Conservation (phyloP, 2,797 vertebrate species). For the Chelidonichthys spinosus region DNA sequence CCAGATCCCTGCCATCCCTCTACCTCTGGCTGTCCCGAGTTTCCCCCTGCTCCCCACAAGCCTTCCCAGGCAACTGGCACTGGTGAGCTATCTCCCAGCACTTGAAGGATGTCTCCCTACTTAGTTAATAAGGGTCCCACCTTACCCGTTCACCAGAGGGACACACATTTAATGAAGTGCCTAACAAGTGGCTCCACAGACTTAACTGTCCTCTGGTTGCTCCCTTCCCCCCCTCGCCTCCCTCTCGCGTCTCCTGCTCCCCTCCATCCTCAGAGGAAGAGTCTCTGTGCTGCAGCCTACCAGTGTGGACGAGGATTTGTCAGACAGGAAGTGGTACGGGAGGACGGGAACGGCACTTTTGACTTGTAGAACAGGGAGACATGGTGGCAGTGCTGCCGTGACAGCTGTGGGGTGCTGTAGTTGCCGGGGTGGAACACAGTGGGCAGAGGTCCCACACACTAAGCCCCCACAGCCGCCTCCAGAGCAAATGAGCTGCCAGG, state of each 20-base stretch:
- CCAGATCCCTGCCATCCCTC: constrained; percentile 51
- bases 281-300: constrained; percentile 73
- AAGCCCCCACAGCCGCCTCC: constrained; percentile 86
- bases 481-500: constrained; percentile 96
- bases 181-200: constrained; percentile 91
- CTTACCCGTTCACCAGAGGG: constrained; percentile 89
- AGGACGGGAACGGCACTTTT: constrained; percentile 59
- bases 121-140: constrained; percentile 96
- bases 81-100: constrained; percentile 85
- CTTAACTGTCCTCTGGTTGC: constrained; percentile 70
- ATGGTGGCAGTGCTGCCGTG: constrained; percentile 76
- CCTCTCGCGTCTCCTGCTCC: constrained; percentile 86
- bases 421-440: constrained; percentile 86
- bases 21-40: constrained; percentile 68
- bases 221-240: constrained; percentile 87
- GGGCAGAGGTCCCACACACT: constrained; percentile 90
- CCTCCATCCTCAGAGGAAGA: constrained; percentile 74
- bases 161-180: constrained; percentile 98
- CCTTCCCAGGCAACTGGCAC: constrained; percentile 88
- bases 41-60: constrained; percentile 63
- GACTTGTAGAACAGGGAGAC: constrained; percentile 58
- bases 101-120: constrained; percentile 95
- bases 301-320: constrained; percentile 86
- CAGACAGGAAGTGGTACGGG: constrained; percentile 69
- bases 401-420: constrained; percentile 84